Evolutionary conservation across 1,140 invertebrate species (phyloP).

Genomic region (Papilio machaon): DNA sequence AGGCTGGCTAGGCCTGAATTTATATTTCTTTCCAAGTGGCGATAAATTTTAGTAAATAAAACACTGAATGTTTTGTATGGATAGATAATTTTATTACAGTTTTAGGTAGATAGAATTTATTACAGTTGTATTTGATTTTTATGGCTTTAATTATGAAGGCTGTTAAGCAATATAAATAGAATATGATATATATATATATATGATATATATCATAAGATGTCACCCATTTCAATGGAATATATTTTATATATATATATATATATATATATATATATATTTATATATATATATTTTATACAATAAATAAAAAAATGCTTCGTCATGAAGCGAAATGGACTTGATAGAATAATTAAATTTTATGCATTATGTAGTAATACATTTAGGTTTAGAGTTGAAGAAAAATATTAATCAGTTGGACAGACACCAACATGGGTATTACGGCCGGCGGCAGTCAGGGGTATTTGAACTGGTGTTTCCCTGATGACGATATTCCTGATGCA

Average conservation of each 20-base stretch:
- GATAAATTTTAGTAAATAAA: background rate
- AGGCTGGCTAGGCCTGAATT: background rate
- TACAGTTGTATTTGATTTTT: background rate
- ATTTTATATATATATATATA: too few species aligned
- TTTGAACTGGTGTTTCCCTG: slow-evolving; percentile 82
- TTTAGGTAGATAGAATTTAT: background rate
- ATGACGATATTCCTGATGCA: slow-evolving; percentile 91
- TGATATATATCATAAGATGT: too few species aligned
- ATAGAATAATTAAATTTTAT: background rate
- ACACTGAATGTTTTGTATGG: background rate
- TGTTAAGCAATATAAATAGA: background rate
- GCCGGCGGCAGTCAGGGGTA: slow-evolving; percentile 84
- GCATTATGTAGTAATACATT: background rate
- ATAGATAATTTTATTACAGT: background rate
- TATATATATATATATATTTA: too few species aligned
- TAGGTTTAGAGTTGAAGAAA: background rate
- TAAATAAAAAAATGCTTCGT: too few species aligned
- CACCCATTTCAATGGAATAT: too few species aligned
- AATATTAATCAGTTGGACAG: slow-evolving; percentile 86
- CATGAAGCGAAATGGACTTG: background rate
- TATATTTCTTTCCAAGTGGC: background rate
- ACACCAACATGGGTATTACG: slow-evolving; percentile 87
- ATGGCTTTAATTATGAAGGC: background rate
- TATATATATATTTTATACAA: too few species aligned
- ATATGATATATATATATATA: too few species aligned